Base-by-base conservation (phyloP, 2,797 vertebrate species). In the Pangasius sanitwongsei region DNA sequence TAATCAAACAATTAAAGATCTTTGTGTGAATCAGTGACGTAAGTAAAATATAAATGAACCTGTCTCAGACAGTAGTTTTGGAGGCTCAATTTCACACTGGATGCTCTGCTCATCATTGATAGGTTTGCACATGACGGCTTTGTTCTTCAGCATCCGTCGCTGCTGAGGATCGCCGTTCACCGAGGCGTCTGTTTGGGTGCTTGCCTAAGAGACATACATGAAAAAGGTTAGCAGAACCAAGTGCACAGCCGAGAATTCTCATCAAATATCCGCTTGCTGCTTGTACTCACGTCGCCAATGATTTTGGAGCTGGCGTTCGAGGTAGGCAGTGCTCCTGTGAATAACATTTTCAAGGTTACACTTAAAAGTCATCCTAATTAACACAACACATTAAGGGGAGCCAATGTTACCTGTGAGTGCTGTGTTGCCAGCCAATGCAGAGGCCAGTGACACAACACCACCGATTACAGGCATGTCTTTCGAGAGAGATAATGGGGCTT, bases 391-490 rank as follows among this genome's bases (percentile, higher is more conserved):
- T 93, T 91, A 9, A 50, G 0, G 28, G 37, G 63, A 61, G 50
- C 20, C 50, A 8, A 16, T 5, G 11, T 44, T 95, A 99, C 98
- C 98, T 93, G 98, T 97, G 93, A 99, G 96, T 89, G 98, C 96
- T 6, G 96, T 97, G 93, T 97, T 97, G 90, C 97, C 97, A 86
- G 97, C 97, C 70, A 98, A 97, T 67, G 97, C 96, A 82, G 97
- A 99, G 75, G 97, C 98, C 91, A 99, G 95, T 41, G 98, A 99
- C 37, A 99, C 98, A 2, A 98, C 97, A 6, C 98, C 98, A 85
- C 97, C 98, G 90, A 99, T 98, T 90, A 99, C 97, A 44, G 98
- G 97, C 93, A 98, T 98, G 93, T 98, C 98, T 94, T 98, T 98
- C 18, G 95, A 94, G 25, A 90, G 50, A 87, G 94, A 88, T 91